Percentiles rank a stretch among this genome's conserved stretches.
These are phyloP conservation scores for Sebastiscus tertius DNA, from an alignment of 2,797 vertebrate species.

Conservation along the genomic window DNA sequence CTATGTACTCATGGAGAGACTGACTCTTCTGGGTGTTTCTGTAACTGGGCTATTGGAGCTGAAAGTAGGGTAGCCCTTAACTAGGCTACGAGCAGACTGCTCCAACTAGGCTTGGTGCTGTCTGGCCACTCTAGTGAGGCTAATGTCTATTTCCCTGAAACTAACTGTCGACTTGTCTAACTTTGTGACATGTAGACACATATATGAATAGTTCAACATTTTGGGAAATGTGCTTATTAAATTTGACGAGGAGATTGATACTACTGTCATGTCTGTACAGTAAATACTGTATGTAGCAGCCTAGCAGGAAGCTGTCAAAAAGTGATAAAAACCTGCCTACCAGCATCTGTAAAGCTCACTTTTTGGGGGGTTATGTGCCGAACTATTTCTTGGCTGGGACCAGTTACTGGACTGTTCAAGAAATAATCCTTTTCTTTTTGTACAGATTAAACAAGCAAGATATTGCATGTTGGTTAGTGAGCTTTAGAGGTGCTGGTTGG, in stretches of 20 bases:
- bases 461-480: not conserved
- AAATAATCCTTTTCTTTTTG: not conserved
- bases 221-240: not conserved
- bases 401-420: not conserved
- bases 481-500: not conserved
- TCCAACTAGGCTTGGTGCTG: conserved; percentile 41
- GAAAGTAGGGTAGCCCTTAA: conserved; percentile 77
- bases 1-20: conserved; percentile 55
- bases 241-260: not conserved
- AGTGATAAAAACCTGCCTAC: not conserved
- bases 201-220: not conserved
- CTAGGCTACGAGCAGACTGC: conserved; percentile 63
- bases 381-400: not conserved
- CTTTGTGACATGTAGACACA: not conserved
- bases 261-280: not conserved
- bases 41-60: conserved; percentile 77
- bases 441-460: not conserved
- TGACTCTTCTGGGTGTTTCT: conserved; percentile 71
- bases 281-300: too few species aligned
- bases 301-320: not conserved
- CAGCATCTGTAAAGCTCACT: too few species aligned
- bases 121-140: conserved; percentile 62
- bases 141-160: conserved; percentile 39
- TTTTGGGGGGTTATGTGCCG: too few species aligned
- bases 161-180: not conserved